These are phyloP conservation scores for Otolemur garnettii DNA, from an alignment of 2,113 vertebrate species.

Conservation along the genomic window DNA sequence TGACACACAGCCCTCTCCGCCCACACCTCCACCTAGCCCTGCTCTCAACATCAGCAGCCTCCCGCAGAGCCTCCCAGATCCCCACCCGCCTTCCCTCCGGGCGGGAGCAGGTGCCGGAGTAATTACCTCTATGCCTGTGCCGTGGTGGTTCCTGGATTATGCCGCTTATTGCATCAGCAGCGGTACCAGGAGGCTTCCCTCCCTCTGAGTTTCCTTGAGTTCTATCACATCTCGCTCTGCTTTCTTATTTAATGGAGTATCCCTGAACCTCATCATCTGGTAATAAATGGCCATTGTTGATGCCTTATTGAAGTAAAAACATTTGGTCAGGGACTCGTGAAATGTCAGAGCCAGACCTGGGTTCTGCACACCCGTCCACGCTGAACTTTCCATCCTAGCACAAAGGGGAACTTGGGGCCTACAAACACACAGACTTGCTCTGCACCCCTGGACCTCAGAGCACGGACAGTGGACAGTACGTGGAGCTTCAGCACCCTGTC, in stretches of 20 bases:
- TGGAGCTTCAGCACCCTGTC: too few species aligned
- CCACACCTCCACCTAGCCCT: fast-evolving
- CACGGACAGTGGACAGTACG: too few species aligned
- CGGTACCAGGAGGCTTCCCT: neutral
- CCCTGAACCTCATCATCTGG: neutral
- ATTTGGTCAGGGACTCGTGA: conserved; percentile 37
- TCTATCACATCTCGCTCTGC: conserved; percentile 45
- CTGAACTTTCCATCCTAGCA: neutral
- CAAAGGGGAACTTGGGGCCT: neutral
- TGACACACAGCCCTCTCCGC: too few species aligned
- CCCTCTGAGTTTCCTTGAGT: conserved; percentile 25
- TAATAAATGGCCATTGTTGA: neutral
- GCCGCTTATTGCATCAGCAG: neutral
- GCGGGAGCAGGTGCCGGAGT: conserved; percentile 65
- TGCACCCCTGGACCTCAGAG: fast-evolving
- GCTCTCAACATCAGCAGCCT: fast-evolving
- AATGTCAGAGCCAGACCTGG: neutral
- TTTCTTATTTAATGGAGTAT: neutral
- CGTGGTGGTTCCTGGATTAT: neutral
- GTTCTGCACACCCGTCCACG: neutral
- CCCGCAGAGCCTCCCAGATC: neutral
- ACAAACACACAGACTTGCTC: fast-evolving
- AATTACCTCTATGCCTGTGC: conserved; percentile 58
- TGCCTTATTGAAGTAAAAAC: neutral
- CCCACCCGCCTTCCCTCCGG: neutral